Conservation (phyloP, 2,888 invertebrate species). For the Lasiommata megera region DNA sequence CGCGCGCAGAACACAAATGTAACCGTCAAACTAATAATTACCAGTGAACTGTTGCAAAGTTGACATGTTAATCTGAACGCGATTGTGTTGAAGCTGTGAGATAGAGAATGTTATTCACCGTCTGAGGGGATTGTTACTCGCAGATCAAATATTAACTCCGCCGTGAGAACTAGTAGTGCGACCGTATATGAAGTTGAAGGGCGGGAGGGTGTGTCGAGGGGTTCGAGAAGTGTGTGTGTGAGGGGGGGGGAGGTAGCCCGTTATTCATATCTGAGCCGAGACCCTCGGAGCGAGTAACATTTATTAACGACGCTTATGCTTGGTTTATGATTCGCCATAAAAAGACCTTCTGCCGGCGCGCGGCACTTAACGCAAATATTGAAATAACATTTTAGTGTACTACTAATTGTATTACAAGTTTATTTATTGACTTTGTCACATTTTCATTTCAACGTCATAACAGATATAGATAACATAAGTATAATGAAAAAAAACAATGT, state of each 20-base stretch:
- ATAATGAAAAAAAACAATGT: no score
- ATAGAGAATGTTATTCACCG: not conserved
- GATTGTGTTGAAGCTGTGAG: not conserved
- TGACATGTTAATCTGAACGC: no score
- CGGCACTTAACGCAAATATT: not conserved
- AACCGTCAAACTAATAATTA: no score
- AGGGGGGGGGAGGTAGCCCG: not conserved
- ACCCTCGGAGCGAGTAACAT: not conserved
- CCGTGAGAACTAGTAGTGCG: not conserved
- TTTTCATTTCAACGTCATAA: no score
- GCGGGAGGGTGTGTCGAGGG: not conserved
- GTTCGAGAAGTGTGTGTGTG: no score
- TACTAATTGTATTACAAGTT: no score
- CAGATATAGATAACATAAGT: no score
- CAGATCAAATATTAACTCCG: not conserved
- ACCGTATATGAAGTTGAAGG: not conserved
- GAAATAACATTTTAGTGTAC: not conserved
- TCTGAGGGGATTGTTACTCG: not conserved
- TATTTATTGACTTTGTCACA: no score
- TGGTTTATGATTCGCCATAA: constrained; percentile 1
- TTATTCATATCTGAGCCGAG: constrained; percentile 5
- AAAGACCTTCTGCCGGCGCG: not conserved
- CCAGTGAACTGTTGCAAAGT: no score
- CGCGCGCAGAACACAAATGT: no score
- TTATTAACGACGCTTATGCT: not conserved